Evolutionary conservation across 2,888 invertebrate species (phyloP).

Genomic region (Sericinus montela): DNA sequence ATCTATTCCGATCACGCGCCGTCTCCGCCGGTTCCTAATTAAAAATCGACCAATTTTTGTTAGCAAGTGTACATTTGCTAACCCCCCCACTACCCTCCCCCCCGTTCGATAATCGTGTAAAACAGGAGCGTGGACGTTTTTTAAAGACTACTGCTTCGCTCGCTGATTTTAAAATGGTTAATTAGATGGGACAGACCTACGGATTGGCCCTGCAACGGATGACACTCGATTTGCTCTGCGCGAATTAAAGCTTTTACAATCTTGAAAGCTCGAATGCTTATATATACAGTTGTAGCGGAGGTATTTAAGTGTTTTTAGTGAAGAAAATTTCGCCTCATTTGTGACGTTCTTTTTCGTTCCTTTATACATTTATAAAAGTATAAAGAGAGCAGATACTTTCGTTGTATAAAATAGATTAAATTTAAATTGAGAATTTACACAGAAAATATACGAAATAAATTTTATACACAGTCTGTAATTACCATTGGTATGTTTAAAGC

Average conservation of each 20-base stretch:
- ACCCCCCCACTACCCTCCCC: slow-evolving; percentile 23
- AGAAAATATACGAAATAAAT: no score
- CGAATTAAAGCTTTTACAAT: slow-evolving; percentile 8
- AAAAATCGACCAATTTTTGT: slow-evolving; percentile 76
- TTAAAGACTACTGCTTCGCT: slow-evolving; percentile 31
- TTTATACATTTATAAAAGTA: no score
- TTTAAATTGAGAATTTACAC: no score
- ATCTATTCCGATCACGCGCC: slow-evolving; percentile 65
- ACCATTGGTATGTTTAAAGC: no score
- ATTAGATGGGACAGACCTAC: slow-evolving; percentile 25
- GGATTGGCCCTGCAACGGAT: slow-evolving; percentile 11
- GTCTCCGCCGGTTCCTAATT: slow-evolving; percentile 60
- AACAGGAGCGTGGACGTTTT: slow-evolving; percentile 35
- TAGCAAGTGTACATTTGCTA: slow-evolving; percentile 57
- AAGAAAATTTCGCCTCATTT: no score
- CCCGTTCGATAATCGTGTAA: slow-evolving; percentile 36
- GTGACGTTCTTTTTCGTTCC: no score
- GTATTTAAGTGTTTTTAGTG: no score
- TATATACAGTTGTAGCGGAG: no score
- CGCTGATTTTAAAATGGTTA: slow-evolving; percentile 37
- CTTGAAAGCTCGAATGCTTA: neutral
- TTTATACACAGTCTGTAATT: no score
- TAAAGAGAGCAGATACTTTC: no score
- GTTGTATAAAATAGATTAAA: no score
- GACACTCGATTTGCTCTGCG: slow-evolving; percentile 14